These are phyloP conservation scores for Magallana nippona DNA, from an alignment of 2,888 invertebrate species.

Conservation along the genomic window DNA sequence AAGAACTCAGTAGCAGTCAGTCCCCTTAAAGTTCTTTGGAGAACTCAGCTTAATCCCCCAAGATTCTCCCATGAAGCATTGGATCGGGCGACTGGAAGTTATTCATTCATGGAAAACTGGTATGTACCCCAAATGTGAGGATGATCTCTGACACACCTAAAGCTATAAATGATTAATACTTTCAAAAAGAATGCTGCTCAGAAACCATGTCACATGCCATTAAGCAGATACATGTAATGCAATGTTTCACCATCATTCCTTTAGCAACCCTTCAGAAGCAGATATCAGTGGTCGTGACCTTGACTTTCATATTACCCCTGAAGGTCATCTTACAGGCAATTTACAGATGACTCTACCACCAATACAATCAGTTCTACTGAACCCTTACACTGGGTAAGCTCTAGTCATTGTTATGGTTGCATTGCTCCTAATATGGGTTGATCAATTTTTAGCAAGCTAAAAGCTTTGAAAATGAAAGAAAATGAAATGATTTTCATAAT, in stretches of 20 bases:
- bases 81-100: background rate
- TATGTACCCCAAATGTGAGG: background rate
- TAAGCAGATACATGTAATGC: too few species aligned
- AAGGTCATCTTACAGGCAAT: slow-evolving; percentile 64
- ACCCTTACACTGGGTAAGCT: slow-evolving; percentile 65
- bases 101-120: background rate
- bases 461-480: too few species aligned
- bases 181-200: too few species aligned
- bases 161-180: too few species aligned
- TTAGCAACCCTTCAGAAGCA: slow-evolving; percentile 49
- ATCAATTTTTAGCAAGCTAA: too few species aligned
- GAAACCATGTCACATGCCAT: too few species aligned
- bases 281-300: slow-evolving; percentile 51
- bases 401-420: background rate
- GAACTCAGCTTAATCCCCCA: slow-evolving; percentile 41
- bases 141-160: too few species aligned
- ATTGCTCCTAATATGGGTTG: background rate
- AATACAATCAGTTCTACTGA: slow-evolving; percentile 58
- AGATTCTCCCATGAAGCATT: background rate
- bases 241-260: background rate
- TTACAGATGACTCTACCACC: slow-evolving; percentile 65
- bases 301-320: slow-evolving; percentile 55
- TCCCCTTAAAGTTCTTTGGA: slow-evolving; percentile 45
- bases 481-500: too few species aligned
- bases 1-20: background rate